Percentiles rank a stretch among this genome's conserved stretches.
phyloP scores from a whole-genome alignment of 2,113 vertebrate species.

The Perccottus glenii region DNA sequence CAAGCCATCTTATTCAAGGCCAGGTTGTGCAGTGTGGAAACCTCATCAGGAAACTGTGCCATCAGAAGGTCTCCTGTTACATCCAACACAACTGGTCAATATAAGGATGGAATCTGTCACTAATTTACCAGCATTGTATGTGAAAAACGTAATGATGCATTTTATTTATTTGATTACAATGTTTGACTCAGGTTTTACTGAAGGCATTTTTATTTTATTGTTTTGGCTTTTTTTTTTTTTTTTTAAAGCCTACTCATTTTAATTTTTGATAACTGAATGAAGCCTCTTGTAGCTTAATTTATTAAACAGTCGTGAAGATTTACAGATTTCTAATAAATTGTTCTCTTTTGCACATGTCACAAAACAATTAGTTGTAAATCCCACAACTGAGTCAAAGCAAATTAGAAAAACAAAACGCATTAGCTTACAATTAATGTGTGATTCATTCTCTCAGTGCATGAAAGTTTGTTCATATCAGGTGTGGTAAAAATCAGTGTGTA shows the following conservation, averaged over 20 bases:
- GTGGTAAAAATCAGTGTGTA: constrained; percentile 19
- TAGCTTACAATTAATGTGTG: not conserved
- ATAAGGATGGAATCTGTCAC: not conserved
- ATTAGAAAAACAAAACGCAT: not conserved
- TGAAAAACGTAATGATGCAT: not conserved
- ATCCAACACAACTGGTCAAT: not conserved
- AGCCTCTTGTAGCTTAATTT: no score
- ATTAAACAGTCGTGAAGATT: no score
- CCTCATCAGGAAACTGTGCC: constrained; percentile 17
- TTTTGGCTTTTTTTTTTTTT: constrained; percentile 12
- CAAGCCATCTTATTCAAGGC: constrained; percentile 17
- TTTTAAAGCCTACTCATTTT: no score
- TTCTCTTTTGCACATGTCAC: no score
- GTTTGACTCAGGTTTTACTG: constrained; percentile 48
- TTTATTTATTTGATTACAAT: constrained; percentile 32
- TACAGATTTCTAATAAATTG: no score
- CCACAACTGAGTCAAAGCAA: no score
- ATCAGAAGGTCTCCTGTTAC: constrained; percentile 5
- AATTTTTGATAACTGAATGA: no score
- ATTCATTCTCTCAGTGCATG: not conserved
- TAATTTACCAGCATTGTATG: constrained; percentile 27
- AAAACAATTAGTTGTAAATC: no score
- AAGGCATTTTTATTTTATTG: constrained; percentile 16
- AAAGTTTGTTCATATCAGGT: not conserved
- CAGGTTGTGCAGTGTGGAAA: constrained; percentile 17